Evolutionary conservation across 2,113 vertebrate species (phyloP).

Genomic region (Origma solitaria): DNA sequence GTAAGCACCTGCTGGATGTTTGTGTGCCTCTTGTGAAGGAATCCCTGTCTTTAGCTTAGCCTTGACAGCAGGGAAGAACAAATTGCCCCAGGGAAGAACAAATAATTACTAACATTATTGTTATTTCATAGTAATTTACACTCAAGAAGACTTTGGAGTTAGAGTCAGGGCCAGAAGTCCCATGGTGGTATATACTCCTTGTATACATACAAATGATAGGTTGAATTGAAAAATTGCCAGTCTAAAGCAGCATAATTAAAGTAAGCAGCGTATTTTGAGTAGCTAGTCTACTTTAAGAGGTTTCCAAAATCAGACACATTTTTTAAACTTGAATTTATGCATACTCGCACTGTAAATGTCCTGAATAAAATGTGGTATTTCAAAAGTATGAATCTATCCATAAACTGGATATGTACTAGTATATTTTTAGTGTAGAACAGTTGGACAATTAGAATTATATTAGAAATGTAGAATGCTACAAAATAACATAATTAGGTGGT

Average conservation of each 20-base stretch:
- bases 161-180: not conserved
- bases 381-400: not conserved
- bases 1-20: not conserved
- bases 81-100: not conserved
- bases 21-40: not conserved
- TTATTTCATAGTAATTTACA: not conserved
- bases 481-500: not conserved
- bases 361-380: not conserved
- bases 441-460: constrained; percentile 18
- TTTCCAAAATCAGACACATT: not conserved
- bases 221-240: not conserved
- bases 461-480: not conserved
- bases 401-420: not conserved
- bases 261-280: not conserved
- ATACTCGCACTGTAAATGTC: not conserved
- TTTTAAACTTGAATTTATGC: not conserved
- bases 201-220: not conserved
- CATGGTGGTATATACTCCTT: not conserved
- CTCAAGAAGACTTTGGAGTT: not conserved
- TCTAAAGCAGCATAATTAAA: not conserved
- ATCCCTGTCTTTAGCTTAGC: not conserved
- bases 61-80: not conserved
- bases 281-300: not conserved
- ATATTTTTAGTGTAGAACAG: not conserved
- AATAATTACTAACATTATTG: not conserved